Evolutionary conservation across 2,888 invertebrate genomes (phyloP).

Genomic region (Uloborus plumipes): DNA sequence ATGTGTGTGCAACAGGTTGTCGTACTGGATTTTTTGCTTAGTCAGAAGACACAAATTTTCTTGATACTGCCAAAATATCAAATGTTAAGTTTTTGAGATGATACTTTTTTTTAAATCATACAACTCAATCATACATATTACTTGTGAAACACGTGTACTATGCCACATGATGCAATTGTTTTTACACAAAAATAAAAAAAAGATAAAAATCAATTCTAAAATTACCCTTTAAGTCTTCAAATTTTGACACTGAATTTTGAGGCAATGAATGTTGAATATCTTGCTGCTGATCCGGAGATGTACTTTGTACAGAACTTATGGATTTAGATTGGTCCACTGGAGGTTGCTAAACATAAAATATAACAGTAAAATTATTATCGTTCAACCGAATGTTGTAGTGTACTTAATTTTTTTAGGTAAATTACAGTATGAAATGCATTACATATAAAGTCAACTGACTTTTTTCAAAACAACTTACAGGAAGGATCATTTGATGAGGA

Average conservation of each 20-base stretch:
- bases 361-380: not conserved
- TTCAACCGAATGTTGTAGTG: too few species aligned
- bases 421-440: not conserved
- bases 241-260: conserved; percentile 72
- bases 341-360: conserved; percentile 28
- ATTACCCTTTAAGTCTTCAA: conserved; percentile 89
- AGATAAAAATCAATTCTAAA: not conserved
- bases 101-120: too few species aligned
- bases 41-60: too few species aligned
- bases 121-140: too few species aligned
- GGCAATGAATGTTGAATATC: conserved; percentile 24
- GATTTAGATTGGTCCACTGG: conserved; percentile 54
- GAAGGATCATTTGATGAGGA: conserved; percentile 82
- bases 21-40: too few species aligned
- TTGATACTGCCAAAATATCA: too few species aligned
- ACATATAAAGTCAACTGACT: not conserved
- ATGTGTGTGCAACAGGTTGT: too few species aligned
- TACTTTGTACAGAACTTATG: conserved; percentile 18
- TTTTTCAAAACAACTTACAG: conserved; percentile 69
- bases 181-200: not conserved
- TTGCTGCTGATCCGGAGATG: conserved; percentile 21
- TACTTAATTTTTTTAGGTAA: too few species aligned
- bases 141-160: too few species aligned
- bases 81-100: too few species aligned
- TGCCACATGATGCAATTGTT: too few species aligned